phyloP scores from a whole-genome alignment of 2,113 vertebrate species.

The Otocyon megalotis region DNA sequence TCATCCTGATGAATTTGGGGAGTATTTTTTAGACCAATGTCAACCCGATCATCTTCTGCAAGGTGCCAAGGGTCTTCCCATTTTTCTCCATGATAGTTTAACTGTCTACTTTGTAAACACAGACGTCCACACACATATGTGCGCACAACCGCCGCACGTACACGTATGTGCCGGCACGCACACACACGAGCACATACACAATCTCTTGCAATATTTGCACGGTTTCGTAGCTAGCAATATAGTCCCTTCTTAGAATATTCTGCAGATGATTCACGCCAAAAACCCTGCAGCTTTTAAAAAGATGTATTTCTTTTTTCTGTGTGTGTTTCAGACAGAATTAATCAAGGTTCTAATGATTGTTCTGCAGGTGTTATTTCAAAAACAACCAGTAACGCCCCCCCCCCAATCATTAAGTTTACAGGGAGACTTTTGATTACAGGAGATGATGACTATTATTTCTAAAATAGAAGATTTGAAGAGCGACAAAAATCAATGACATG shows the following conservation, averaged over 20 bases:
- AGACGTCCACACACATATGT: background rate
- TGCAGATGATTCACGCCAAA: slow-evolving; percentile 81
- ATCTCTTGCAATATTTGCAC: slow-evolving; percentile 16
- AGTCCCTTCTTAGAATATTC: slow-evolving; percentile 73
- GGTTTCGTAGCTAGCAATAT: slow-evolving; percentile 58
- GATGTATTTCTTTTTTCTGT: slow-evolving; percentile 68
- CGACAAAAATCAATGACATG: background rate
- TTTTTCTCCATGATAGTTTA: slow-evolving; percentile 13
- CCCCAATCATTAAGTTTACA: slow-evolving; percentile 55
- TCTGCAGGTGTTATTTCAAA: slow-evolving; percentile 82
- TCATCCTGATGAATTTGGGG: too few species aligned
- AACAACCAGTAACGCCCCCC: slow-evolving; percentile 72
- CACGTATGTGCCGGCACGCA: accelerated
- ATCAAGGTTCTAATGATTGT: slow-evolving; percentile 81
- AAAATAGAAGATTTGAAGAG: background rate
- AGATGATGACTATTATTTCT: background rate
- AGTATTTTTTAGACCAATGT: too few species aligned
- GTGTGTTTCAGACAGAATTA: slow-evolving; percentile 81
- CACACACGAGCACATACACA: background rate
- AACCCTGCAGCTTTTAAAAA: slow-evolving; percentile 77
- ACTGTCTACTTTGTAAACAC: background rate
- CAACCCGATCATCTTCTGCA: background rate
- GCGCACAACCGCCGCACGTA: background rate
- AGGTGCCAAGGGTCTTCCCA: background rate
- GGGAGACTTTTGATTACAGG: slow-evolving; percentile 37